These are phyloP conservation scores for Eupithecia subumbrata DNA, from an alignment of 2,888 invertebrate species.

Conservation along the genomic window DNA sequence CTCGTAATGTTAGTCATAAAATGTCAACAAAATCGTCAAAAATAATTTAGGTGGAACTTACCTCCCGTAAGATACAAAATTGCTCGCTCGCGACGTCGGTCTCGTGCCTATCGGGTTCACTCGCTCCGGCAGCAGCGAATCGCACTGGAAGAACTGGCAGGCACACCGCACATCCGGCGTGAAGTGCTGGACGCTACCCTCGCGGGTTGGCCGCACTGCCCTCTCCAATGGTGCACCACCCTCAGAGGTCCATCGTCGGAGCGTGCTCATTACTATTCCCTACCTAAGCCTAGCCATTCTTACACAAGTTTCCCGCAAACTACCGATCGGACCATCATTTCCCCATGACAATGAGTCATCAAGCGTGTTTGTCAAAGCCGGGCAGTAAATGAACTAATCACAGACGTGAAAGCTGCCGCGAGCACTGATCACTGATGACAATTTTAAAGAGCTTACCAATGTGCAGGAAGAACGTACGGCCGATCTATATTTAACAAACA, in stretches of 20 bases:
- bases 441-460: constrained; percentile 81
- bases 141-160: constrained; percentile 93
- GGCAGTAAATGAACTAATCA: constrained; percentile 77
- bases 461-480: constrained; percentile 76
- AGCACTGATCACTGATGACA: constrained; percentile 81
- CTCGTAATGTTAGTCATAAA: constrained; percentile 67
- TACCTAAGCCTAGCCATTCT: constrained; percentile 65
- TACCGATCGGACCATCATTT: constrained; percentile 54
- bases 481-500: constrained; percentile 79
- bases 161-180: constrained; percentile 93
- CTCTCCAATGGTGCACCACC: constrained; percentile 86
- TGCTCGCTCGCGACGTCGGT: constrained; percentile 86
- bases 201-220: constrained; percentile 87
- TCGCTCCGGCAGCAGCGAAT: constrained; percentile 90
- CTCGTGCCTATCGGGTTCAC: constrained; percentile 87
- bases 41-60: constrained; percentile 64
- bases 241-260: constrained; percentile 87
- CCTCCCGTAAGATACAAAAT: constrained; percentile 73
- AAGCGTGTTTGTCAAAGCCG: constrained; percentile 69
- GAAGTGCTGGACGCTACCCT: constrained; percentile 88
- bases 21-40: constrained; percentile 59
- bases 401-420: constrained; percentile 78
- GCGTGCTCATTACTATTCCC: constrained; percentile 73
- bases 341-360: constrained; percentile 63
- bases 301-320: constrained; percentile 54